phyloP scores from a whole-genome alignment of 2,113 vertebrate species.

The Catharus fuscescens region DNA sequence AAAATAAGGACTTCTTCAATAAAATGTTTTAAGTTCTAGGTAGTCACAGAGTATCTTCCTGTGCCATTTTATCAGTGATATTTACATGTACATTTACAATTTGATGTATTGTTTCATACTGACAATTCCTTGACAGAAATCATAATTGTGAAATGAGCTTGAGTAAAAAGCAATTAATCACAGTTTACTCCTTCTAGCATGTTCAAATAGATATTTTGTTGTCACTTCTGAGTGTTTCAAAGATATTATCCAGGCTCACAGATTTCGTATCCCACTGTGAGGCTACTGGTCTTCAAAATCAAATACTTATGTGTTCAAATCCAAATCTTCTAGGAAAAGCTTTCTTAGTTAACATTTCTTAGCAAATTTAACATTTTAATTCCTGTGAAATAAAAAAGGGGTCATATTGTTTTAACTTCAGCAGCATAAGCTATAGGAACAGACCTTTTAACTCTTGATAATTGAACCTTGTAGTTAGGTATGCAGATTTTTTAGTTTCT shows the following conservation, averaged over 20 bases:
- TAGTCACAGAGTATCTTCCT: constrained; percentile 54
- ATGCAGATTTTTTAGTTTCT: not conserved
- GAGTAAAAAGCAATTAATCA: constrained; percentile 58
- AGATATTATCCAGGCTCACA: constrained; percentile 55
- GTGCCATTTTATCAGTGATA: constrained; percentile 67
- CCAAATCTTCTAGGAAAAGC: constrained; percentile 37
- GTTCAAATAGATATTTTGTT: constrained; percentile 35
- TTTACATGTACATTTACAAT: constrained; percentile 37
- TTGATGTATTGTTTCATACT: constrained; percentile 60
- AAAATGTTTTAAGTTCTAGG: constrained; percentile 68
- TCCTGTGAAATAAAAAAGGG: constrained; percentile 21
- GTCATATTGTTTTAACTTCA: constrained; percentile 1
- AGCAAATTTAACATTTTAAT: constrained; percentile 38
- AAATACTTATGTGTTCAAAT: constrained; percentile 23
- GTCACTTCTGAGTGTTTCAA: constrained; percentile 48
- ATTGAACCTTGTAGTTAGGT: not conserved
- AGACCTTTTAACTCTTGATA: constrained; percentile 3
- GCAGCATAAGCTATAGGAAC: not conserved
- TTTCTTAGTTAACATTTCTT: not conserved
- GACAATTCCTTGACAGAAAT: constrained; percentile 63
- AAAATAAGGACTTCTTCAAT: constrained; percentile 73
- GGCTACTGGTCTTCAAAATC: constrained; percentile 36
- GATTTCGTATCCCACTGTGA: constrained; percentile 52
- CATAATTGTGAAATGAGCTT: constrained; percentile 59
- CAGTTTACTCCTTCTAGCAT: constrained; percentile 45